Base-by-base conservation (phyloP, 2,888 invertebrate species). In the Gastracanthus pulcherrimus region DNA sequence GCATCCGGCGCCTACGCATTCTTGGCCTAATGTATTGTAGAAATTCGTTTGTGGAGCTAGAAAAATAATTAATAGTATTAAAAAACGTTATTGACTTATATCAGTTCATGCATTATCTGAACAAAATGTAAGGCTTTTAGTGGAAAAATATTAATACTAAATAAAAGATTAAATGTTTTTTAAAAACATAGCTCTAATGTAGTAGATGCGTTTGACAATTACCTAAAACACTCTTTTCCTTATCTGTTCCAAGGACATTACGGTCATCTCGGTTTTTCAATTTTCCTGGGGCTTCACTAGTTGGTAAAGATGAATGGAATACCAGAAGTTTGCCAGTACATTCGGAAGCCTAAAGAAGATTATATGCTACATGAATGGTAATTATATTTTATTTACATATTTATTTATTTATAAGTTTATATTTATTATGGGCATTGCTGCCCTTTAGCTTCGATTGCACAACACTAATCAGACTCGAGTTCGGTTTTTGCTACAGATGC, bases 211-310 rank as follows among this genome's bases (percentile, higher is more conserved):
- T 80, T 55, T 71, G 0, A 41, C 23, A 34, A 77, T 85, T 85
- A 92, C 93, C 92, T 67, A 95, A 91, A 74, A 96, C 93, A 0
- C 94, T 94, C 87, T 95, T 97, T 91, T 98, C 98, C 89, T 99
- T 99, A 77, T 99, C 99, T 0, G 99, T 99, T 76, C 97, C 99
- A 13, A 99, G 93, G 60, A 99, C 92, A 91, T 99, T 99, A 81
- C 99, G 94, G 90, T 99, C 99, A 89, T 99, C 99, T 13, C 99
- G 94, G 92, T 97, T 98, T 91, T 96, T 96, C 69, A 99, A 94
- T 91, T 98, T 97, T 7, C 99, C 99, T 0, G 99, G 99, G 13
- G 98, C 99, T 87, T 97, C 97, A 76, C 95, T 95, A 3, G 96
- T 95, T 0, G 99, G 99, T 82, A 99, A 92, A 0, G 97, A 95